Evolutionary conservation across 2,113 vertebrate species (phyloP), one percentile per base, ranked within the genome.

Genomic region (Vulpes lagopus): DNA sequence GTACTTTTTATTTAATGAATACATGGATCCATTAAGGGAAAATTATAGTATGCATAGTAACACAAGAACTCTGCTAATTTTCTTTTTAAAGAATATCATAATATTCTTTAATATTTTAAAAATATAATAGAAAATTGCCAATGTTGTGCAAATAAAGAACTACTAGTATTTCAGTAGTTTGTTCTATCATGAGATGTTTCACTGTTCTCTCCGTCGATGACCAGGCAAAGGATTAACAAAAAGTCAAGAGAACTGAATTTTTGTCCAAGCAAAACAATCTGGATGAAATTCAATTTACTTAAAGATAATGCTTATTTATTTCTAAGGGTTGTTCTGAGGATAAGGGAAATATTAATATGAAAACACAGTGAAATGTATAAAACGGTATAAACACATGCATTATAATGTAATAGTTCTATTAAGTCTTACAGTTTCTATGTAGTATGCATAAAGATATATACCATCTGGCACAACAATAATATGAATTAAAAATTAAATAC

Each of bases 131-230:
- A 92, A 81, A 93, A 73, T 12, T 93, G 25, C 2, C 12, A 69
- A 16, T 32, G 57, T 57, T 97, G 19, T 35, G 49, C 73, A 91
- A 91, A 83, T 74, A 95, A 81, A 3, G 3, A 91, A 80, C 60
- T 76, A 71, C 19, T 91, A 53, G 4, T 92, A 62, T 90, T 91
- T 83, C 9, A 86, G 73, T 62, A 84, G 19, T 35, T 89, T 95
- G n/a, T 69, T 80, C 43, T 80, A 81, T 57, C 69, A 96, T 71
- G 59, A 67, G 90, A 94, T 89, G 92, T 78, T 67, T 91, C 30
- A 85, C 8, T 91, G n/a, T 15, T 91, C 25, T 91, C 43, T 83
- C 53, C 76, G 19, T 55, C 92, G 25, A 89, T 30, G 16, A 59
- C 1, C 74, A 91, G 19, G 82, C 1, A 92, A 67, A 65, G 71